Percentiles rank a stretch among this genome's conserved stretches.
phyloP scores from a whole-genome alignment of 2,797 vertebrate species.

The Liasis olivaceus region DNA sequence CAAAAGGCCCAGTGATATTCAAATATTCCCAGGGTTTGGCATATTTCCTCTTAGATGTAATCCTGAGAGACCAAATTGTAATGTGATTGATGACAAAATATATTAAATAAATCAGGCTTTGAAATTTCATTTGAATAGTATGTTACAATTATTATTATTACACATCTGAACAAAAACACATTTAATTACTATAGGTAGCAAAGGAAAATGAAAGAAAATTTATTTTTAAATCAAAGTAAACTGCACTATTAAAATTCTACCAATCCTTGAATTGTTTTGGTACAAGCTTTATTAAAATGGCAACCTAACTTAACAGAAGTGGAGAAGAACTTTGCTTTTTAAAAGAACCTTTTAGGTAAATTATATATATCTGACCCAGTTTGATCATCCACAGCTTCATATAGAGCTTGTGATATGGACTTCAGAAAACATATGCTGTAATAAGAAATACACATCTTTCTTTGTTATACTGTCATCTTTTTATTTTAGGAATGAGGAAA shows the following conservation, averaged over 20 bases:
- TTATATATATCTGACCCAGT: not conserved
- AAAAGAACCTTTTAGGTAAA: not conserved
- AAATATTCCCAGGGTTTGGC: not conserved
- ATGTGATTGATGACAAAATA: not conserved
- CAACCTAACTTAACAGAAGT: not conserved
- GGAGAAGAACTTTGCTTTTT: not conserved
- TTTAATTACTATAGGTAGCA: not conserved
- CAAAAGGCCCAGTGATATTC: not conserved
- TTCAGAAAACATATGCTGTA: not conserved
- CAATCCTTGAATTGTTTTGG: not conserved
- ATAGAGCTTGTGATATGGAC: not conserved
- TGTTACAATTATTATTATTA: not conserved
- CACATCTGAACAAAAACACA: not conserved
- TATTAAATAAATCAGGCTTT: not conserved
- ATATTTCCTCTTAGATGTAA: not conserved
- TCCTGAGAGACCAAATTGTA: not conserved
- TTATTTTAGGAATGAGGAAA: not conserved
- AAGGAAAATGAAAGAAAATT: not conserved
- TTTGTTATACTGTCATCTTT: not conserved
- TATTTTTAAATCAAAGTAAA: not conserved
- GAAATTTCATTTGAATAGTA: not conserved
- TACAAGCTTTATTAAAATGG: not conserved
- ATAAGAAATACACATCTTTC: not conserved
- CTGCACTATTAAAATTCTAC: not conserved
- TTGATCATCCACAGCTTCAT: not conserved